Percentiles rank a stretch among this genome's conserved stretches.
These are phyloP conservation scores for Stegophylla sp. DNA, from an alignment of 2,888 invertebrate species.

Conservation along the genomic window DNA sequence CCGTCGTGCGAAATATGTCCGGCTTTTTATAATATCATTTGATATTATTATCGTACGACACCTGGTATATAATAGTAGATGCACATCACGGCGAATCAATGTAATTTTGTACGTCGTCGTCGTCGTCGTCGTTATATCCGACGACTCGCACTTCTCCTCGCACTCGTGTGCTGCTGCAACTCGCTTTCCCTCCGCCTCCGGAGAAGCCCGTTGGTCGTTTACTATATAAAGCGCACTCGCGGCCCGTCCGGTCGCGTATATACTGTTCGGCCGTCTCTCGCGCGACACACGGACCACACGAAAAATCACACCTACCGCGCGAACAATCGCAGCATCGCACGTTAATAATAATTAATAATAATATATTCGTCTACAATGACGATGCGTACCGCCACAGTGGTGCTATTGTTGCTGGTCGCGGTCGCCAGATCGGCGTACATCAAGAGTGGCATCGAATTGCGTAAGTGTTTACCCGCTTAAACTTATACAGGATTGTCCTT, in stretches of 20 bases:
- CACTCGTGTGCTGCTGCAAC: neutral
- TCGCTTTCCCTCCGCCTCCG: slow-evolving; percentile 26
- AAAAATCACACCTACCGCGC: neutral
- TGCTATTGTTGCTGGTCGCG: slow-evolving; percentile 44
- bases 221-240: slow-evolving; percentile 23
- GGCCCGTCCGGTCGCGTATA: neutral
- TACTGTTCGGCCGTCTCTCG: slow-evolving; percentile 12
- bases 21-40: too few species aligned
- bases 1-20: too few species aligned
- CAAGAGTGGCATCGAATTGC: slow-evolving; percentile 32
- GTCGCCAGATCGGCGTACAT: slow-evolving; percentile 38
- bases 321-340: neutral
- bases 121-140: too few species aligned
- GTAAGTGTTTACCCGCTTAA: slow-evolving; percentile 15
- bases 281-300: neutral
- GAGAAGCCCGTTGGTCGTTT: neutral
- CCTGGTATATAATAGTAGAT: too few species aligned
- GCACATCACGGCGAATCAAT: too few species aligned
- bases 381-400: slow-evolving; percentile 7
- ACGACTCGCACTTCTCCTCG: neutral
- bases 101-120: too few species aligned
- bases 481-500: neutral
- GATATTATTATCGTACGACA: too few species aligned
- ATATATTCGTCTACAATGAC: neutral
- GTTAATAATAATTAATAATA: neutral